Conservation (phyloP, 2,888 invertebrate genomes). For the Teleogryllus oceanicus region DNA sequence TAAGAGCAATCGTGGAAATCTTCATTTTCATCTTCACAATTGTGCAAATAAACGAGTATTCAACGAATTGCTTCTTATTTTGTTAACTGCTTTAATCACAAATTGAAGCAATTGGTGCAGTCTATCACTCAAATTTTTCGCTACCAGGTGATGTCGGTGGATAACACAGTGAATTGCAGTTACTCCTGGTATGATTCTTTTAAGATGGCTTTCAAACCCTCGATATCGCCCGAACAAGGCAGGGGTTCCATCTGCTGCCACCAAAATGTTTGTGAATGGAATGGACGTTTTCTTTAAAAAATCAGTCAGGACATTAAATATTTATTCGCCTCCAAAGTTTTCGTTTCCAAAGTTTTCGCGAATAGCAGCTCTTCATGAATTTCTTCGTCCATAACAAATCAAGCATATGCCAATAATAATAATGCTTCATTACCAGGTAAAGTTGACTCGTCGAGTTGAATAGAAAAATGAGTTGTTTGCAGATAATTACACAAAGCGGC, state of each 20-base stretch:
- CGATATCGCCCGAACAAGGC: conserved; percentile 43
- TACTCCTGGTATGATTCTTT: conserved; percentile 40
- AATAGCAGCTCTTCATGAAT: no score
- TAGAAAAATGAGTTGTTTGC: no score
- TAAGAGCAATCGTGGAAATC: background rate
- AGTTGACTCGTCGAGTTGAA: no score
- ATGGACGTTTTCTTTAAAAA: conserved; percentile 39
- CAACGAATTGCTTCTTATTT: background rate
- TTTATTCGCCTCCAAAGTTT: no score
- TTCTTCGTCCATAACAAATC: no score
- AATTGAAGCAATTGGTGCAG: background rate
- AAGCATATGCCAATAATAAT: no score
- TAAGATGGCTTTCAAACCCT: conserved; percentile 43
- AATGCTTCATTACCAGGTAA: no score
- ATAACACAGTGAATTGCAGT: conserved; percentile 40
- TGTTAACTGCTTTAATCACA: background rate
- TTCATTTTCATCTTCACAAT: background rate
- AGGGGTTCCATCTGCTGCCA: conserved; percentile 43
- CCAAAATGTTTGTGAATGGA: conserved; percentile 41
- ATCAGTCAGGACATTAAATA: no score
- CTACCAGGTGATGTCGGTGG: conserved; percentile 40
- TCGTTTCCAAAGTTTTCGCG: no score
- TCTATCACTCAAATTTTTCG: conserved; percentile 33
- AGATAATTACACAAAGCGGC: no score
- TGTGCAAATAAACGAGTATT: background rate